These are phyloP conservation scores for Symphodus melops DNA, from an alignment of 2,113 vertebrate species.

Conservation along the genomic window DNA sequence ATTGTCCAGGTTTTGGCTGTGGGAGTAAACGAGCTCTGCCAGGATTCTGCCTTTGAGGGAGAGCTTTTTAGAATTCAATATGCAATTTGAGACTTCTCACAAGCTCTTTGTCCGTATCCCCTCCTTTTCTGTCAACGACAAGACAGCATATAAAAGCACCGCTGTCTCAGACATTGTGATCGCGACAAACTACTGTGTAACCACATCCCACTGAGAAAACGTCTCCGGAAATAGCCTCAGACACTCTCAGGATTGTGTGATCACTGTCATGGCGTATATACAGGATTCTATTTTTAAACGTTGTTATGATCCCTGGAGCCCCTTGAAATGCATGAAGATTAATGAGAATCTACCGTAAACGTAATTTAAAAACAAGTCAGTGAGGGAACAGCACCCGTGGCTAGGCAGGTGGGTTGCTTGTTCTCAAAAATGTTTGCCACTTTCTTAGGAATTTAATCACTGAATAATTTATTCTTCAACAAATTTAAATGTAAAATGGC, in stretches of 20 bases:
- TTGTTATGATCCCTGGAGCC: slow-evolving; percentile 26
- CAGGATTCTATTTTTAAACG: slow-evolving; percentile 53
- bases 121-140: slow-evolving; percentile 51
- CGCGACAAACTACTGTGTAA: slow-evolving; percentile 34
- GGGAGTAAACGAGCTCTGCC: slow-evolving; percentile 45
- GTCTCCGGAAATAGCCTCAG: slow-evolving; percentile 54
- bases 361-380: slow-evolving; percentile 50
- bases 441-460: slow-evolving; percentile 68
- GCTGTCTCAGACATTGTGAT: slow-evolving; percentile 50
- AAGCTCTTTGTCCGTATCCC: slow-evolving; percentile 64
- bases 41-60: slow-evolving; percentile 65
- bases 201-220: slow-evolving; percentile 15
- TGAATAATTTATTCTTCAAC: slow-evolving; percentile 76
- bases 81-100: slow-evolving; percentile 70
- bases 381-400: slow-evolving; percentile 28
- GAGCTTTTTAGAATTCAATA: slow-evolving; percentile 68
- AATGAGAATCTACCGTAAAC: slow-evolving; percentile 43
- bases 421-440: slow-evolving; percentile 46
- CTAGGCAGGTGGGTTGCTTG: slow-evolving; percentile 38
- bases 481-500: slow-evolving; percentile 66
- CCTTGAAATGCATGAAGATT: slow-evolving; percentile 47
- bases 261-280: slow-evolving; percentile 28
- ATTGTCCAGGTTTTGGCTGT: slow-evolving; percentile 70
- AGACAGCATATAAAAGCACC: slow-evolving; percentile 50
- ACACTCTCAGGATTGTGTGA: slow-evolving; percentile 24